Conservation (phyloP, 2,113 vertebrate genomes). For the Cyanistes caeruleus region DNA sequence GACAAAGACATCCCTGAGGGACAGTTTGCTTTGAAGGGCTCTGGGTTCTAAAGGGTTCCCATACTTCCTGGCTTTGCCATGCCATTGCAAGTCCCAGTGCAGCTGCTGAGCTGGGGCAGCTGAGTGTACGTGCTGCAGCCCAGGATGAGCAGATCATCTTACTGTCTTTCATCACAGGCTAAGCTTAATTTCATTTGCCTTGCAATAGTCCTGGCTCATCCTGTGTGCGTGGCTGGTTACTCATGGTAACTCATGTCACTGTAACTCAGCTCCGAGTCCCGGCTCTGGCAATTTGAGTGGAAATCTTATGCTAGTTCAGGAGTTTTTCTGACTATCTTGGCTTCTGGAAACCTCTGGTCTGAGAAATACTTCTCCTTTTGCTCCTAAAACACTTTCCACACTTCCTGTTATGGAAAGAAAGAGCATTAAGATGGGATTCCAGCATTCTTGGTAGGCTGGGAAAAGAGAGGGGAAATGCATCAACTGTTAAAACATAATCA, state of each 20-base stretch:
- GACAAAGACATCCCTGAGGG: not conserved
- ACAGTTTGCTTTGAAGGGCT: not conserved
- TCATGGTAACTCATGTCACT: not conserved
- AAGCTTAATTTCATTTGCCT: not conserved
- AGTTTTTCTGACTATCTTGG: not conserved
- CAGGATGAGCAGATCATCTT: not conserved
- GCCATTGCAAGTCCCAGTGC: not conserved
- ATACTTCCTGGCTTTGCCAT: not conserved
- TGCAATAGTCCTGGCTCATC: not conserved
- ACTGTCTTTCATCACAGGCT: not conserved
- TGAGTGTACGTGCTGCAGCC: not conserved
- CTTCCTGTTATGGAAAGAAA: not conserved
- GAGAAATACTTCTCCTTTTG: constrained; percentile 3
- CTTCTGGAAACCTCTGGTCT: not conserved
- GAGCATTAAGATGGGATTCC: not conserved
- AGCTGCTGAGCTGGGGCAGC: not conserved
- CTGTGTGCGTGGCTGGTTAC: not conserved
- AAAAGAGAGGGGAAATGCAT: not conserved
- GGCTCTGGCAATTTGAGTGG: not conserved
- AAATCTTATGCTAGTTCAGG: not conserved
- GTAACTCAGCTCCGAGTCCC: not conserved
- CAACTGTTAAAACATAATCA: not conserved
- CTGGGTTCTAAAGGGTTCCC: not conserved
- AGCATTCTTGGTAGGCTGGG: not conserved
- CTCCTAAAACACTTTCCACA: not conserved